Base-by-base conservation (phyloP, 2,797 vertebrate genomes). In the Sebastes trivittatus region DNA sequence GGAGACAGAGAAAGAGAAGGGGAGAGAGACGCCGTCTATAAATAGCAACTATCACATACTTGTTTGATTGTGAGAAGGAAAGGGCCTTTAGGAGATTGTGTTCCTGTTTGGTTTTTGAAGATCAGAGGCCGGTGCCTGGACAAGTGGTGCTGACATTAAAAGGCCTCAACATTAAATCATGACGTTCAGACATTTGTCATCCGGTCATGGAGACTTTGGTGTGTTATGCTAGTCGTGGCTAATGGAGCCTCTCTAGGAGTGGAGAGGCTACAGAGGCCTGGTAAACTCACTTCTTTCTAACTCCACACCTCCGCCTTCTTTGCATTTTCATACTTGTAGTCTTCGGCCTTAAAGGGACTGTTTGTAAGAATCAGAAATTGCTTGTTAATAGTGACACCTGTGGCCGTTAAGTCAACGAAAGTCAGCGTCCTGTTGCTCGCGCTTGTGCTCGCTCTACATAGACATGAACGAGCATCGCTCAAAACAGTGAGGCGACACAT, bases 21-120 rank as follows among this genome's bases (percentile, higher is more conserved):
- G 52, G 25, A 86, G 70, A 63, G 61, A 63, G 16, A 3, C 38
- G 77, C 5, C 1, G 20, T 82, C 94, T 95, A 95, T 89, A 95
- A 95, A 95, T 96, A 95, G 93, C 65, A 81, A 69, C 77, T 71
- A 87, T 90, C 88, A 83, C 93, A 95, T 95, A 91, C 87, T 95
- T 94, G 86, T 91, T 93, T 93, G 93, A 95, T 95, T 95, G 89
- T 94, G 93, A 92, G 90, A 91, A 89, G 88, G 89, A 90, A 92
- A 89, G 70, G 82, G 58, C 81, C 88, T 94, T 92, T 83, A 68
- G 38, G 68, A 89, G 81, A 76, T 42, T 36, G 74, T 77, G 80
- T 88, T 93, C 90, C 84, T 93, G 82, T 91, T 93, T 89, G 79
- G 61, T 16, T 68, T 68, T 75, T 32, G 10, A 58, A 73, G 14